These are phyloP conservation scores for Hyles vespertilio DNA, from an alignment of 1,140 invertebrate species.

Conservation along the genomic window DNA sequence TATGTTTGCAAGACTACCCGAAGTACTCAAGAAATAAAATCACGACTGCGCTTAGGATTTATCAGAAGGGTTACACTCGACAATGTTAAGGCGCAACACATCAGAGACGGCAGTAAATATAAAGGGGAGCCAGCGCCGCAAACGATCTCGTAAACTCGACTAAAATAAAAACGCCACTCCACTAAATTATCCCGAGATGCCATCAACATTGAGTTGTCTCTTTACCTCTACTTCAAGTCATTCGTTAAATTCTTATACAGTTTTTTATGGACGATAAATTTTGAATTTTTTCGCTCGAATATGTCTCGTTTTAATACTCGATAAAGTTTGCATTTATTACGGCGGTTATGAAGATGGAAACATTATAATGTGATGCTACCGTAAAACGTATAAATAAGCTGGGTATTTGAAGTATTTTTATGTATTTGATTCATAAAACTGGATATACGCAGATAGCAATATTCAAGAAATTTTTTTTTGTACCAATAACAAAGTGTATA, in stretches of 20 bases:
- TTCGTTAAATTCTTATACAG: slow-evolving; percentile 13
- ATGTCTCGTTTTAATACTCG: slow-evolving; percentile 5
- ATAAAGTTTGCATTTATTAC: background rate
- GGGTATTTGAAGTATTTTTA: too few species aligned
- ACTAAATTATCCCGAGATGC: slow-evolving; percentile 17
- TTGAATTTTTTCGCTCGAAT: slow-evolving; percentile 7
- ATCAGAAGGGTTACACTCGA: too few species aligned
- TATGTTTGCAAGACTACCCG: too few species aligned
- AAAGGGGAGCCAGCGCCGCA: slow-evolving; percentile 15
- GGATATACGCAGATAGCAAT: too few species aligned
- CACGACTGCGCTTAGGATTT: too few species aligned
- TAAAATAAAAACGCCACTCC: slow-evolving; percentile 16
- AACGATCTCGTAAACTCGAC: slow-evolving; percentile 18
- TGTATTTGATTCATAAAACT: too few species aligned
- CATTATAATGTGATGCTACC: too few species aligned
- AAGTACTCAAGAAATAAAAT: too few species aligned
- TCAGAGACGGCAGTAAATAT: slow-evolving; percentile 22
- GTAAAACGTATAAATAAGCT: too few species aligned
- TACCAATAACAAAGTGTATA: too few species aligned
- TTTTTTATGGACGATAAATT: slow-evolving; percentile 19
- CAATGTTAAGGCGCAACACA: background rate
- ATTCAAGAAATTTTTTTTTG: too few species aligned
- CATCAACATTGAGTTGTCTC: slow-evolving; percentile 14
- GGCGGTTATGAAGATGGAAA: too few species aligned
- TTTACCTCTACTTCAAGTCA: slow-evolving; percentile 4